A percentile compares a stretch with the other conserved stretches of the same genome.
These are phyloP conservation scores for Thymallus thymallus DNA, from an alignment of 2,113 vertebrate species.

Conservation along the genomic window DNA sequence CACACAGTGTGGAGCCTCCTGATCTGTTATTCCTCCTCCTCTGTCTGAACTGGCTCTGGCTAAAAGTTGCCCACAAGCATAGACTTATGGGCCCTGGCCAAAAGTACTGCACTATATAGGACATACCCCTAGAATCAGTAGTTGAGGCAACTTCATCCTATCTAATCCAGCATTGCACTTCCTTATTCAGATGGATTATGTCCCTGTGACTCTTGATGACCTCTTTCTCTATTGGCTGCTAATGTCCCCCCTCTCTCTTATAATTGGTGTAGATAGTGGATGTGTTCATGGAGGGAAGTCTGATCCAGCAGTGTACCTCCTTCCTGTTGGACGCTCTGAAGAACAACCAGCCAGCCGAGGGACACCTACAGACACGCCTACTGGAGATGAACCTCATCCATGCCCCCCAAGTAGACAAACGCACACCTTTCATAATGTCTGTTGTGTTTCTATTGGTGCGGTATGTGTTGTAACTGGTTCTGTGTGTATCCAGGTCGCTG, in stretches of 20 bases:
- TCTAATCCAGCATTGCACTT: too few relatives aligned
- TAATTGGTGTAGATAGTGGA: slow-evolving; percentile 83
- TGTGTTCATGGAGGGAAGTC: slow-evolving; percentile 92
- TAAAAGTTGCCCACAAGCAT: not conserved
- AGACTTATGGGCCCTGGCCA: not conserved
- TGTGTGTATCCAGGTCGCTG: slow-evolving; percentile 80
- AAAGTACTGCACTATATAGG: too few relatives aligned
- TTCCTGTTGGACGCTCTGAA: slow-evolving; percentile 89
- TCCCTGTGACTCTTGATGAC: too few relatives aligned
- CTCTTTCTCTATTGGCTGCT: not conserved
- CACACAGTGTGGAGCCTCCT: slow-evolving; percentile 38
- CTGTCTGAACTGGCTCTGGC: not conserved
- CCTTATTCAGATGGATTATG: too few relatives aligned
- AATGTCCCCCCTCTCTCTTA: not conserved
- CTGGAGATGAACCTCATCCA: slow-evolving; percentile 95
- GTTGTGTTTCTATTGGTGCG: not conserved
- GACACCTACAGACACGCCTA: slow-evolving; percentile 88
- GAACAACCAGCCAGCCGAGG: slow-evolving; percentile 85
- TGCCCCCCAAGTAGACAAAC: slow-evolving; percentile 81
- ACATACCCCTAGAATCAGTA: too few relatives aligned
- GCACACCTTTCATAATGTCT: not conserved
- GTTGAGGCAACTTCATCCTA: too few relatives aligned
- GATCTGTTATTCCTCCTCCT: slow-evolving; percentile 50
- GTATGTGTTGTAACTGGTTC: slow-evolving; percentile 5
- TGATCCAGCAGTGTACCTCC: slow-evolving; percentile 92